Conservation (phyloP, 2,113 vertebrate species). For the Lota lota region DNA sequence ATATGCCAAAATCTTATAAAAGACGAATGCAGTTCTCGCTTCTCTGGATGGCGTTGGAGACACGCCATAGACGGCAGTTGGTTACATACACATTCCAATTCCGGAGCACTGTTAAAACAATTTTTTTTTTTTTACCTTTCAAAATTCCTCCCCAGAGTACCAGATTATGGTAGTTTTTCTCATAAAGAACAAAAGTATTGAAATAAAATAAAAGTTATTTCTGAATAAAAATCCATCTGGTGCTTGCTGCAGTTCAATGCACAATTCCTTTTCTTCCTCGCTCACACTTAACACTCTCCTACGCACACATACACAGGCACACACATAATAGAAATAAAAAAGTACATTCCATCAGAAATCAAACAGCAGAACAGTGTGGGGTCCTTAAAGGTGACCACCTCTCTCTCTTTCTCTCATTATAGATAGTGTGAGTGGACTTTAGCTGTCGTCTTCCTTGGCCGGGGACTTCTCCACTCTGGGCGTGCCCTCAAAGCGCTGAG, state of each 20-base stretch:
- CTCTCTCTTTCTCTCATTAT: not conserved
- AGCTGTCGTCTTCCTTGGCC: slow-evolving; percentile 45
- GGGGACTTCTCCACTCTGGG: slow-evolving; percentile 66
- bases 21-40: too few relatives aligned
- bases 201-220: not conserved
- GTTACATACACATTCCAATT: not conserved
- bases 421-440: slow-evolving; percentile 15
- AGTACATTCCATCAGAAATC: too few relatives aligned
- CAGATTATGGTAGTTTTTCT: not conserved
- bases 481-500: slow-evolving; percentile 86
- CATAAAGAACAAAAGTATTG: not conserved
- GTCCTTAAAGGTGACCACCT: slow-evolving; percentile 5
- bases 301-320: too few relatives aligned
- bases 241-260: too few relatives aligned
- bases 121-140: not conserved
- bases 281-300: too few relatives aligned
- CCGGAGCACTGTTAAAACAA: not conserved
- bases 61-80: too few relatives aligned
- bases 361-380: too few relatives aligned
- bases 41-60: too few relatives aligned
- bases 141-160: not conserved
- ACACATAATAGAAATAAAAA: too few relatives aligned
- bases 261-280: too few relatives aligned
- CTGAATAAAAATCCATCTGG: too few relatives aligned
- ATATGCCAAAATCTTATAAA: too few relatives aligned